A percentile compares a stretch with the other conserved stretches of the same genome.
Conservation (phyloP, 2,113 vertebrate species). For the Stigmatopora nigra region DNA sequence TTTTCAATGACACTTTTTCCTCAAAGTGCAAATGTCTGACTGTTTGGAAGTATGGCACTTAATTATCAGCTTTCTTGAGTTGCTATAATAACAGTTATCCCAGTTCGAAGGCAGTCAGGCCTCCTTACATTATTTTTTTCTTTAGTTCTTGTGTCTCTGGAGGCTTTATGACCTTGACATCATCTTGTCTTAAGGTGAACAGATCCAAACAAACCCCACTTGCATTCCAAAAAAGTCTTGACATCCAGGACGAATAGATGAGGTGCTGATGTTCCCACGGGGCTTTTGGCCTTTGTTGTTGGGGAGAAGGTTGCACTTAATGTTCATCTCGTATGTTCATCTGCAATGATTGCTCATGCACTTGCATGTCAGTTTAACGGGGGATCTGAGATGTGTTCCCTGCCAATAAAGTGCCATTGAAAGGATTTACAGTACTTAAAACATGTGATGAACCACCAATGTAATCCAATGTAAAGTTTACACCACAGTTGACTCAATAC, state of each 20-base stretch:
- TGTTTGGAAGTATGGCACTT: constrained; percentile 3
- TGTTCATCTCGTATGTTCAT: neutral
- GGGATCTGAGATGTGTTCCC: neutral
- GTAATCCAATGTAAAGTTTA: neutral
- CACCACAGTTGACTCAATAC: neutral
- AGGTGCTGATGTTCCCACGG: neutral
- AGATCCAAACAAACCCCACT: neutral
- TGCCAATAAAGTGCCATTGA: neutral
- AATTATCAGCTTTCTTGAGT: neutral
- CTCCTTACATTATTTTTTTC: neutral
- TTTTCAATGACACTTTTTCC: neutral
- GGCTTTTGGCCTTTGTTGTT: neutral
- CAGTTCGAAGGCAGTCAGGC: neutral
- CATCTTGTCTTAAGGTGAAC: neutral
- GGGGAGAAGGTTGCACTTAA: neutral
- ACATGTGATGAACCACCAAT: neutral
- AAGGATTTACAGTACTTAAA: neutral
- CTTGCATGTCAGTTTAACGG: neutral
- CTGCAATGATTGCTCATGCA: neutral
- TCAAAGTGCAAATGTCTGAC: neutral
- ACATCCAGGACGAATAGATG: neutral
- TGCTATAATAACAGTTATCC: neutral
- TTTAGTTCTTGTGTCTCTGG: neutral
- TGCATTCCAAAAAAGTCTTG: neutral
- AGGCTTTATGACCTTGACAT: constrained; percentile 5